Base-by-base conservation (phyloP, 2,888 invertebrate genomes). In the Melinopterus prodromus region DNA sequence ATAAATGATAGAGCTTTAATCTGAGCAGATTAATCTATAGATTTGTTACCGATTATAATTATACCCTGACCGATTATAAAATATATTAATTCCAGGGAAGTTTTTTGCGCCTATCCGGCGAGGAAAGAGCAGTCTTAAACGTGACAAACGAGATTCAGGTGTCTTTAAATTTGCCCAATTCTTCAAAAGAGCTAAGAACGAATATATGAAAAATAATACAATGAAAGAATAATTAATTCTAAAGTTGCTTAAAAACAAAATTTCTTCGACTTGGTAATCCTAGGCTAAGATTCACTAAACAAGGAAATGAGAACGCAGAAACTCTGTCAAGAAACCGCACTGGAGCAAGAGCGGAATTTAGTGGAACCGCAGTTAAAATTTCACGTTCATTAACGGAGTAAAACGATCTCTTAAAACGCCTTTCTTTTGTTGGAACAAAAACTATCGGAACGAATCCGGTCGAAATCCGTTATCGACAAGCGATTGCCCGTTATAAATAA, bases 31-130 rank as follows among this genome's bases (percentile, higher is more conserved):
- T 74, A 74, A 74, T 74, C 74, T 74, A 74, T 36, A 74, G 74
- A 74, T 74, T 74, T 74, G 74, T 74, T 74, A 74, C 74, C 74
- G 74, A 74, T 74, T 74, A 74, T 74, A 74, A 74, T 74, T 74
- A 74, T 74, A 74, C 74, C 74, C 74, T 74, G 36, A 74, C 36
- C 74, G 74, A 74, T 74, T 74, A 74, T 74, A 74, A 74, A 74
- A 37, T 74, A 37, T 74, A 74, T 74, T 36, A 74, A 53, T 36
- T 74, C 74, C 36, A 74, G 74, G 35, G n/a, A 7, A 12, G 53
- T 53, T 53, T 53, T 53, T 9, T 53, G 12, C 53, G 5, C 53
- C 53, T 53, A 53, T 6, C 53, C 9, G 5, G 0, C 5, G 12
- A 53, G 12, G 53, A 53, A 12, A 53, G 53, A 53, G 1, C 3